Evolutionary conservation across 2,797 vertebrate species (phyloP), one percentile per base, ranked within the genome.

Genomic region (Sphenodon punctatus): DNA sequence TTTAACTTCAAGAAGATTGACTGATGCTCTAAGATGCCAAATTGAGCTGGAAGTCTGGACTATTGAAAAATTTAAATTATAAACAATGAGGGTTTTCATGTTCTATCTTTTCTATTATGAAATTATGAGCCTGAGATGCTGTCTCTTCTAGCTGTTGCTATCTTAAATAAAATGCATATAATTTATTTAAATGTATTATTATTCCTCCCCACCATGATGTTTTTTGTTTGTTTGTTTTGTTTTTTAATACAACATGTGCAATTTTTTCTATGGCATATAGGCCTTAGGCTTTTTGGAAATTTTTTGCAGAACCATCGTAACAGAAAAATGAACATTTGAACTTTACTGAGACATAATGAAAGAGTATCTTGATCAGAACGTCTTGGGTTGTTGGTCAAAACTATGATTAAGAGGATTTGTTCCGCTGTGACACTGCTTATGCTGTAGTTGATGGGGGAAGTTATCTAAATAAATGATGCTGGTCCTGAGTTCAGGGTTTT

Each of bases 171-270:
- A 32, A 58, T 58, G 22, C 13, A 20, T 38, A 58, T 16, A 34
- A 38, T 60, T 60, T 25, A 15, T 60, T 13, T 38, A 23, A 66
- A 66, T 17, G 55, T 58, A 51, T 49, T 46, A 30, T 42, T 0
- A 27, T 34, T 2, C 48, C 3, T 55, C 58, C 53, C 9, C 4
- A 67, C n/a, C n/a, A n/a, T n/a, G n/a, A n/a, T n/a, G n/a, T n/a
- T n/a, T n/a, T n/a, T n/a, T n/a, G n/a, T n/a, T n/a, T n/a, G 7
- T 42, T 3, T 3, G 56, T 1, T 34, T 2, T 34, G 1, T 17
- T 58, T 55, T 7, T 17, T 60, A 15, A n/a, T n/a, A n/a, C n/a
- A n/a, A n/a, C n/a, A n/a, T n/a, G n/a, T 45, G 64, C 1, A 48
- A 15, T 67, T 78, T 60, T 23, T 3, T 49, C 45, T 60, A 51